These are phyloP conservation scores for Dysmachus trigonus DNA, from an alignment of 2,888 invertebrate species.

Conservation along the genomic window DNA sequence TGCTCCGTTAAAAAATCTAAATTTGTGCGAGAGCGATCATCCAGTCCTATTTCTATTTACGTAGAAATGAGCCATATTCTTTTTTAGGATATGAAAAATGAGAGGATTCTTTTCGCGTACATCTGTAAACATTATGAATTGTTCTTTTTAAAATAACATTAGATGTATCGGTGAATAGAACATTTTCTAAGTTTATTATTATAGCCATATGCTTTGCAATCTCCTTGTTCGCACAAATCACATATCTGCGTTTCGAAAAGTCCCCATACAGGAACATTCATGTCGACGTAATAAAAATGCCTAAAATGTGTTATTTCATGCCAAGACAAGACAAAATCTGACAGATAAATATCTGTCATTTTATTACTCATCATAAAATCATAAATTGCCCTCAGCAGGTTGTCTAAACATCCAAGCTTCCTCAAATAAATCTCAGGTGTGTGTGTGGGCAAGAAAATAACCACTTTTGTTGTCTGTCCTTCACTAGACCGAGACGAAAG, in stretches of 20 bases:
- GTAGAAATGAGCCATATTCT: not conserved
- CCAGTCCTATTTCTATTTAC: not conserved
- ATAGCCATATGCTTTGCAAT: not conserved
- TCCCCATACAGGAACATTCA: not conserved
- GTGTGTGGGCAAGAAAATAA: not conserved
- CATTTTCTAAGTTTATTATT: not conserved
- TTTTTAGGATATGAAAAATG: not conserved
- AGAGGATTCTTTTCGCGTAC: not conserved
- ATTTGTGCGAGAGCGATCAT: not conserved
- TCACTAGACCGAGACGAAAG: not conserved
- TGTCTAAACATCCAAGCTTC: not conserved
- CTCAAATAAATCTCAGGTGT: not conserved
- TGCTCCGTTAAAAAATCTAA: not conserved
- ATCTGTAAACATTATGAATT: not conserved
- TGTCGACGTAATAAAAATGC: not conserved
- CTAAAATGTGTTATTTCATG: not conserved
- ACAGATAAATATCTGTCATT: not conserved
- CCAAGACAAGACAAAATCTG: not conserved
- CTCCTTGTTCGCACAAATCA: not conserved
- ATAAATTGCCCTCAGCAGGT: not conserved
- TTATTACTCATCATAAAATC: not conserved
- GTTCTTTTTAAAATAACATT: not conserved
- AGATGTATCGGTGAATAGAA: not conserved
- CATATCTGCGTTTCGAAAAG: not conserved
- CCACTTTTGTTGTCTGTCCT: not conserved